A percentile compares a stretch with the other conserved stretches of the same genome.
These are phyloP conservation scores for Mizuhopecten yessoensis DNA, from an alignment of 1,140 invertebrate genomes.

Conservation along the genomic window DNA sequence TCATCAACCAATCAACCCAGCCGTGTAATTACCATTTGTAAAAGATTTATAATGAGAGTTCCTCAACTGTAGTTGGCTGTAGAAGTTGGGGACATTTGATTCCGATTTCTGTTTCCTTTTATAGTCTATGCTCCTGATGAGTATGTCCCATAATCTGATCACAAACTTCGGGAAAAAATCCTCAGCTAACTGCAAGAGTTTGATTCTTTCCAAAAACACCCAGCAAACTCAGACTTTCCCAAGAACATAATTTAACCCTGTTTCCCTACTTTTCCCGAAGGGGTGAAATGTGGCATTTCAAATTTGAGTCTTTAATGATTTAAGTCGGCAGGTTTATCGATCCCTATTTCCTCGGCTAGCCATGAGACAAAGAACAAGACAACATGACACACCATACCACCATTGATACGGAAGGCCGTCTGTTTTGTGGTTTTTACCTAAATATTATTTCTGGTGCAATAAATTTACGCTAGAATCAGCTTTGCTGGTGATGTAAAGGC, in stretches of 20 bases:
- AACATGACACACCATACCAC: not conserved
- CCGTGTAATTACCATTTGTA: no score
- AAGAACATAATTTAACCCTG: not conserved
- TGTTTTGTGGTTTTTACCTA: not conserved
- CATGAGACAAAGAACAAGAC: not conserved
- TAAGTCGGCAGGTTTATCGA: not conserved
- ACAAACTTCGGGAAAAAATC: not conserved
- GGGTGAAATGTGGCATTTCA: slow-evolving; percentile 15
- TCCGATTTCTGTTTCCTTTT: no score
- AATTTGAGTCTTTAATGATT: not conserved
- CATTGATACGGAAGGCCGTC: not conserved
- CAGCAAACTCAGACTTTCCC: not conserved
- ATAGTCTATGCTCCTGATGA: no score
- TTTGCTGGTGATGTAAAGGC: no score
- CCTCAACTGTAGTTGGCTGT: no score
- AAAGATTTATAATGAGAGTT: no score
- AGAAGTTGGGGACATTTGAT: no score
- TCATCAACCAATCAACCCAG: no score
- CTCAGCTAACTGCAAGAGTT: not conserved
- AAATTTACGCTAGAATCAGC: no score
- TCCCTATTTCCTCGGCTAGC: not conserved
- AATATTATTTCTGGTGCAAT: no score
- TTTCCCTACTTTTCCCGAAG: not conserved
- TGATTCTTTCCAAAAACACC: not conserved
- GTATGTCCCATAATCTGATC: not conserved